Base-by-base conservation (phyloP, 2,888 invertebrate species). In the Agonopterix subpropinquella region DNA sequence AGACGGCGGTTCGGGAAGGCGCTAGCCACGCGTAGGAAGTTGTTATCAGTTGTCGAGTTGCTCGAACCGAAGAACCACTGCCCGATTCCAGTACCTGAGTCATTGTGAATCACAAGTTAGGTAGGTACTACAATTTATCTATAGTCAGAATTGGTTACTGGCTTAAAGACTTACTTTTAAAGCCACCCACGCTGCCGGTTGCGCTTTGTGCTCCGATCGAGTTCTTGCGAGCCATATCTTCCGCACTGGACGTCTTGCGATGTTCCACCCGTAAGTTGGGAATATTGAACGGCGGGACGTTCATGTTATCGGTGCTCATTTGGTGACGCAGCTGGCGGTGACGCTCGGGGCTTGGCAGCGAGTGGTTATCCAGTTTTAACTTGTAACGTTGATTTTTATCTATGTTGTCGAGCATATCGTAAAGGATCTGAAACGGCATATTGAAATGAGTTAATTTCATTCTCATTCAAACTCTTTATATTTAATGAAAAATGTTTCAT, bases 321-420 rank as follows among this genome's bases (percentile, higher is more conserved):
- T 95, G 95, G 77, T 96, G 95, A 28, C 95, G 90, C 47, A 96
- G 80, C 0, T 92, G 89, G 18, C 95, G 91, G 71, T 93, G 92
- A 36, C 94, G 90, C 57, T 95, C 96, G 0, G 94, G 94, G 65
- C 93, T 94, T 45, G 92, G 92, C 64, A 93, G 84, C 41, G 94
- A 91, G 53, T 94, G 84, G 75, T 93, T 93, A 73, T 97, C 97
- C 69, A 95, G 78, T 80, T 96, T 96, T 76, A 98, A 90, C 81
- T 96, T 96, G 81, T 95, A 95, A 46, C 96, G 92, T 73, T 98
- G 96, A 70, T 95, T 95, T 59, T 94, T 91, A 77, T 96, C 96
- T 57, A 97, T 96, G 70, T 92, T 94, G 67, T 94, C 95, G 67
- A 98, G 86, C 98, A 98, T 97, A 65, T 97, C 96, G 72, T 97